These are phyloP conservation scores for Orthonyx spaldingii DNA, from an alignment of 2,113 vertebrate genomes.

Conservation along the genomic window DNA sequence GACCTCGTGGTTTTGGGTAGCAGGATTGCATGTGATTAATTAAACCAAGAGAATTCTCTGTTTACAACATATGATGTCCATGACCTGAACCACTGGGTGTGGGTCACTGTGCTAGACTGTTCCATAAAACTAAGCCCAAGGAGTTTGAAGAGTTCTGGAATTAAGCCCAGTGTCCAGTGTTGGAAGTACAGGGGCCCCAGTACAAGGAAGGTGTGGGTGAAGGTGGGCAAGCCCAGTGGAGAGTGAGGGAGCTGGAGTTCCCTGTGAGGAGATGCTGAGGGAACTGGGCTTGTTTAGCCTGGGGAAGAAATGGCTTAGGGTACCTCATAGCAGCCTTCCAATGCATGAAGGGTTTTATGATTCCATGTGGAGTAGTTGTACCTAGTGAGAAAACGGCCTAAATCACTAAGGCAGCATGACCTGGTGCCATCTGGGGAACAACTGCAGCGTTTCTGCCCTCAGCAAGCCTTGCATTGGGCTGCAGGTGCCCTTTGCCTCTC, in stretches of 20 bases:
- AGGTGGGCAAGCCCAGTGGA: neutral
- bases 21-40: neutral
- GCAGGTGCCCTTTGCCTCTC: neutral
- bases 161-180: neutral
- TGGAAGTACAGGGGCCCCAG: neutral
- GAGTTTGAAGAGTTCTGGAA: neutral
- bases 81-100: neutral
- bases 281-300: neutral
- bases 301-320: neutral
- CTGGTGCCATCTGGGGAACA: neutral
- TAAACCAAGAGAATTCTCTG: neutral
- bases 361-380: neutral
- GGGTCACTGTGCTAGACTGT: neutral
- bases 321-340: neutral
- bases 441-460: neutral
- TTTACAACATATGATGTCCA: rapidly evolving
- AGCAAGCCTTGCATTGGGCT: neutral
- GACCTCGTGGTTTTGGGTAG: neutral
- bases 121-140: neutral
- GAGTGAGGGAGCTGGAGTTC: neutral
- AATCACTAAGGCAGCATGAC: neutral
- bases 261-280: neutral
- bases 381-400: neutral
- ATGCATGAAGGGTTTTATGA: neutral
- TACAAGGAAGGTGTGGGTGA: neutral